Base-by-base conservation (phyloP, 2,113 vertebrate genomes). In the Chlamydotis undulata region DNA sequence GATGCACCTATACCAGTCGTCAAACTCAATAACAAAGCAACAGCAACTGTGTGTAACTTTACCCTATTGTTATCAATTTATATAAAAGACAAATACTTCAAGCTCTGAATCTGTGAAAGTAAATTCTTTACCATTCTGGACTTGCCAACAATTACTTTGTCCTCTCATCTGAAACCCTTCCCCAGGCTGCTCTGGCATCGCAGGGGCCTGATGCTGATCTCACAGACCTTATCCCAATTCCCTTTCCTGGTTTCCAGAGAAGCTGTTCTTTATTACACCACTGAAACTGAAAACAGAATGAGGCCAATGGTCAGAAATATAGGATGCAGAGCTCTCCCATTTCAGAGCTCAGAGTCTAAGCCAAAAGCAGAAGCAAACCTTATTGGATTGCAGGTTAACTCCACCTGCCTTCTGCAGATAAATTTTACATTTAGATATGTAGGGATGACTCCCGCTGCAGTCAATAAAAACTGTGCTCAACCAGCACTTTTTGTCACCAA, bases 361-460 rank as follows among this genome's bases (percentile, higher is more conserved):
- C 63, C 74, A 82, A 84, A 96, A 70, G 49, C 74, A 76, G 89
- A 93, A 61, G 69, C 43, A 95, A 95, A 92, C 68, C 52, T 74
- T 89, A 64, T 7, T 80, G 73, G 92, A 92, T 63, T 90, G 88
- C 76, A 90, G 67, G 79, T 76, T 85, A 91, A 89, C 74, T 89
- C 80, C 86, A 91, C 63, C 94, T 96, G 94, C 57, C 65, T 92
- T 84, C 94, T 89, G 74, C 74, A 94, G 96, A 95, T 92, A 95
- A 94, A 91, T 95, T 94, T 96, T 94, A 94, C 89, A 82, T 97
- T 93, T 94, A 79, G 67, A 87, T 89, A 33, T 52, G n/a, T 29
- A 90, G 78, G 63, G 68, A 57, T 8, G 26, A 91, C 63, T 94
- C 57, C 75, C 63, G 74, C 78, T 83, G 87, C 84, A 94, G 84